Evolutionary conservation across 2,888 invertebrate species (phyloP), one percentile per base, ranked within the genome.

Genomic region (Drymonia ruficornis): DNA sequence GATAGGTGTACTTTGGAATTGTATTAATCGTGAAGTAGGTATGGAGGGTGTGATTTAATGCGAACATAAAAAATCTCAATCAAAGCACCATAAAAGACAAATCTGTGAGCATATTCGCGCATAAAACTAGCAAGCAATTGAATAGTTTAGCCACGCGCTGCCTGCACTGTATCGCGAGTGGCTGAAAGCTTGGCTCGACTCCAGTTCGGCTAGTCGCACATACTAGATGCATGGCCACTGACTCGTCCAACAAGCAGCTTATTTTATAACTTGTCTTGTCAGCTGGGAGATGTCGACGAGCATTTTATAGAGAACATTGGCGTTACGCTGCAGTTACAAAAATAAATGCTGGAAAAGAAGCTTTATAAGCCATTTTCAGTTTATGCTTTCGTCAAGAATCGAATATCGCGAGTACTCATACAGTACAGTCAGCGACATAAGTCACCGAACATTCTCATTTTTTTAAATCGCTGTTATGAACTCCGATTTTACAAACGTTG

Each of bases 181-280:
- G 71, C 67, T 64, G 60, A 68, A 71, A 70, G 63, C 60, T 74
- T 74, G 71, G 75, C 73, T 44, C 29, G 56, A 56, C 60, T 74
- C 75, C 74, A 74, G 67, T 65, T 43, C 34, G 63, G 53, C 66
- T 54, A 61, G 62, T 66, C 64, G 61, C 69, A 69, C 55, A 56
- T 19, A 11, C 19, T 13, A 23, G 34, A 12, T n/a, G 38, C 36
- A n/a, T 18, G 36, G 3, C 55, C 8, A 18, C 5, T n/a, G 5
- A 19, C 43, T 43, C 12, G 19, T 43, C 19, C 13, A 61, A 63
- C 68, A 59, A 65, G 67, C 63, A 67, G 70, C 68, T 72, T 75
- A 75, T 73, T 76, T 73, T 72, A 74, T 72, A 72, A 76, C 72
- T 70, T 70, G 72, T 70, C 67, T 65, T 65, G 63, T 53, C 65